phyloP scores from a whole-genome alignment of 1,140 invertebrate species.

The Maconellicoccus hirsutus region DNA sequence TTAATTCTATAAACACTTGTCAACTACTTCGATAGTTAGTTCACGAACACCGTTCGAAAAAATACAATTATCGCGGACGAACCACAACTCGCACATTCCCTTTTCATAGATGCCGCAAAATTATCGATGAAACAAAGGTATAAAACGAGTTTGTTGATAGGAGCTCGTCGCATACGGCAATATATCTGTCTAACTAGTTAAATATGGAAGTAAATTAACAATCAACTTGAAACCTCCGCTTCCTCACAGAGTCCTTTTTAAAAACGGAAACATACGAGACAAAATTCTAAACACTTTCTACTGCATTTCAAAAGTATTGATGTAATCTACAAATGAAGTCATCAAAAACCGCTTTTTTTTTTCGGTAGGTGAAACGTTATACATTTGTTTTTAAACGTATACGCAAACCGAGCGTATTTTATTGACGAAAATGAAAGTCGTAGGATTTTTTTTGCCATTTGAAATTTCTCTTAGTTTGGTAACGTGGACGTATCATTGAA shows the following conservation, averaged over 20 bases:
- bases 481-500: no score
- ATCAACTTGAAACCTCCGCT: neutral
- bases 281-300: no score
- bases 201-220: neutral
- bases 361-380: no score
- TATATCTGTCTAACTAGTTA: neutral
- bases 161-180: neutral
- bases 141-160: neutral
- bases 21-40: no score
- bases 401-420: neutral
- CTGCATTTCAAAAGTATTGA: neutral
- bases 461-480: no score
- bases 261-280: no score
- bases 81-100: neutral
- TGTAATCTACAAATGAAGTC: slow-evolving; percentile 9
- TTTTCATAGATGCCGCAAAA: slow-evolving; percentile 2
- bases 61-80: no score
- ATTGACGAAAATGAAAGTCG: neutral
- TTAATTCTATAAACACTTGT: no score
- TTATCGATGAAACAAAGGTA: slow-evolving; percentile 1
- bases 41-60: no score
- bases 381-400: no score
- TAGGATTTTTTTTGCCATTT: no score
- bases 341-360: neutral
- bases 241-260: no score